Evolutionary conservation across 2,888 invertebrate species (phyloP), one percentile per base, ranked within the genome.

Genomic region (Elysia crispata): DNA sequence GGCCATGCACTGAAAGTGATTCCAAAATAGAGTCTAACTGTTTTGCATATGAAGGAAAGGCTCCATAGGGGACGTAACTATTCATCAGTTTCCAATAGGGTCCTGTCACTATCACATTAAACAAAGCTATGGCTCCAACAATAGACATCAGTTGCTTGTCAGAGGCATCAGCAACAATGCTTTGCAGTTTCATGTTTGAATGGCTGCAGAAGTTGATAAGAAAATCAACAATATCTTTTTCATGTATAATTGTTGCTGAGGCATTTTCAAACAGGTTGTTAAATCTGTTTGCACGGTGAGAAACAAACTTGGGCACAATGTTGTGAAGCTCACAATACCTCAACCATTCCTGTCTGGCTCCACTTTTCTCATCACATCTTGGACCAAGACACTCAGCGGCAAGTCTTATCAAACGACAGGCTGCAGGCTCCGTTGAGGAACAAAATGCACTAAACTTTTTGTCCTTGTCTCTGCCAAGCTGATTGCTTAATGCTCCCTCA

Each of bases 231-330:
- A 69, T 69, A 13, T 69, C 13, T 13, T 13, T 13, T 28, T n/a
- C 6, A 30, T 69, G 69, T 15, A 28, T 15, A 13, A 23, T 15
- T 13, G 31, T 13, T 15, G 69, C 25, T 15, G 28, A 69, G 25
- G 69, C 69, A 69, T 69, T 69, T 13, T 69, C 69, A 69, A 69
- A 69, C 25, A 69, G n/a, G n/a, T 69, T 69, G 69, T 69, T 69
- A 30, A 69, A 69, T 23, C 69, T 6, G 31, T 69, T 69, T 13
- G 13, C 11, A 30, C 69, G 25, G 69, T 23, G 31, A n/a, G 30
- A 30, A 69, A 13, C 15, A 30, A 69, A 69, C 15, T 6, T 18
- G 11, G 69, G 31, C 15, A 30, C 31, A 23, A 28, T n/a, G n/a
- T n/a, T 31, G 15, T 28, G 6, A 11, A 5, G 8, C 15, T 69